These are phyloP conservation scores for Bombus consobrinus DNA, from an alignment of 1,140 invertebrate species.

Conservation along the genomic window DNA sequence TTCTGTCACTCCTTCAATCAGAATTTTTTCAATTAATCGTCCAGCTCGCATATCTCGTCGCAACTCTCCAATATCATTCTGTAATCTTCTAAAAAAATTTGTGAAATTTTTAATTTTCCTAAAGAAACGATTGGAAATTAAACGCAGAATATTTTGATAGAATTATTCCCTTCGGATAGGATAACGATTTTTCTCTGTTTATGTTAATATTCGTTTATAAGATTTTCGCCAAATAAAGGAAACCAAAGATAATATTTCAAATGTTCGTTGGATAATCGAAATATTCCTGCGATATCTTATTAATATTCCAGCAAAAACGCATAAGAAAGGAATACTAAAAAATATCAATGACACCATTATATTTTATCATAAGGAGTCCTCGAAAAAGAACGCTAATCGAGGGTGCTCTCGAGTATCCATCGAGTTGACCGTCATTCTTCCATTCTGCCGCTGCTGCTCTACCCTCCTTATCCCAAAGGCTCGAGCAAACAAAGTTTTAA, in stretches of 20 bases:
- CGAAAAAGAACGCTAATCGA: not conserved
- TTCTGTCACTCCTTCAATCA: not conserved
- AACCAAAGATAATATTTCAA: too few species aligned
- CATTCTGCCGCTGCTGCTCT: not conserved
- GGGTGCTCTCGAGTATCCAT: not conserved
- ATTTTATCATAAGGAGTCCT: not conserved
- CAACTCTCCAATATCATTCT: too few species aligned
- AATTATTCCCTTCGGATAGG: not conserved
- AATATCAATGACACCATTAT: too few species aligned
- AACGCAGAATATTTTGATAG: not conserved
- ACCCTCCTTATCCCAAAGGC: not conserved
- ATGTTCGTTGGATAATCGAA: too few species aligned
- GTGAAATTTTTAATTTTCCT: not conserved
- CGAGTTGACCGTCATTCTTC: not conserved
- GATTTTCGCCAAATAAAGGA: too few species aligned
- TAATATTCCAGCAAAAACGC: too few species aligned
- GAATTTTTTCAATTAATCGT: not conserved
- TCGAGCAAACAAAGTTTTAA: slow-evolving; percentile 46
- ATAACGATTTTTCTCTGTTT: too few species aligned
- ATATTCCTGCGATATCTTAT: too few species aligned
- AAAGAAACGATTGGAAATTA: not conserved
- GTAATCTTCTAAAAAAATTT: too few species aligned
- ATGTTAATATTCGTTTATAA: not conserved
- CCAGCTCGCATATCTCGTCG: too few species aligned
- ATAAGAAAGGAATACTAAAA: too few species aligned